Evolutionary conservation across 2,113 vertebrate genomes (phyloP).

Genomic region (Sturnus vulgaris): DNA sequence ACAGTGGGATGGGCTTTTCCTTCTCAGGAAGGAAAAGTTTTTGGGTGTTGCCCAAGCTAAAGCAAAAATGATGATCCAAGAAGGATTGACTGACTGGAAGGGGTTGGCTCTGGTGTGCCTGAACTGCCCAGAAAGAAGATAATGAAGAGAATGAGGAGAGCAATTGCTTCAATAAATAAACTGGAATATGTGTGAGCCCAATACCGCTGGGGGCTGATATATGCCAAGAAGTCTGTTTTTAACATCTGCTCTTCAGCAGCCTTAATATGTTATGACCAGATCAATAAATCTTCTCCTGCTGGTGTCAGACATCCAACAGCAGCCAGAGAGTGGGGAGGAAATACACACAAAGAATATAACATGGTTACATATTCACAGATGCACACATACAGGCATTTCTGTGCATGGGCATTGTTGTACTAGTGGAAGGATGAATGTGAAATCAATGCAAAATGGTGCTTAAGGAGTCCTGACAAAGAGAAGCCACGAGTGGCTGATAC

Average conservation of each 20-base stretch:
- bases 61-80: background rate
- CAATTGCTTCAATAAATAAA: conserved; percentile 60
- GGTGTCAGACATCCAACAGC: conserved; percentile 43
- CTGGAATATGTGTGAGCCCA: conserved; percentile 30
- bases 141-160: conserved; percentile 43
- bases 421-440: conserved; percentile 30
- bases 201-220: conserved; percentile 5
- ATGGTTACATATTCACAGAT: background rate
- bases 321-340: background rate
- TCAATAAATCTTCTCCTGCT: conserved; percentile 54
- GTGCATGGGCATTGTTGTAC: background rate
- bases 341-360: background rate
- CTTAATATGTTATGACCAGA: conserved; percentile 65
- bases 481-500: conserved; percentile 1
- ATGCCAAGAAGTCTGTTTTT: conserved; percentile 46
- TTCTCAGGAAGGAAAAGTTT: conserved; percentile 21
- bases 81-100: conserved; percentile 33
- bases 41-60: background rate
- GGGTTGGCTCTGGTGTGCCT: background rate
- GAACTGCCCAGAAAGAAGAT: conserved; percentile 43
- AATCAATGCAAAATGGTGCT: conserved; percentile 40
- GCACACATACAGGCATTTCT: background rate
- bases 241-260: conserved; percentile 64
- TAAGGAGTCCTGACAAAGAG: conserved; percentile 19
- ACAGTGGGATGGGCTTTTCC: background rate